Percentiles rank a stretch among this genome's conserved stretches.
These are phyloP conservation scores for Acanthurus lineatus DNA, from an alignment of 2,797 vertebrate genomes.

Conservation along the genomic window DNA sequence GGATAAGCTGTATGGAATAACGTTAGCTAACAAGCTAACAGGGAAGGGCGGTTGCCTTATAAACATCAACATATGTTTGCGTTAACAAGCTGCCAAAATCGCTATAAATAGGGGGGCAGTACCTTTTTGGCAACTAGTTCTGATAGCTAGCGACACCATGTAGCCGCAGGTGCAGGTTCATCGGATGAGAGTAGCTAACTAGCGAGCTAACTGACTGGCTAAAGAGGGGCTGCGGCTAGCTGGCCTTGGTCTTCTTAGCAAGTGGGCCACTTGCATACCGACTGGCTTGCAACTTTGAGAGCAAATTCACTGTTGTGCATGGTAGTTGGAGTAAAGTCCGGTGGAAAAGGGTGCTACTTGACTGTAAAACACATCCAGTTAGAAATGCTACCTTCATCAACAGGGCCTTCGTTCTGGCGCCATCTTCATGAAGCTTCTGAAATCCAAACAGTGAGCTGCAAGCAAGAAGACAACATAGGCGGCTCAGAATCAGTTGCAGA, in stretches of 20 bases:
- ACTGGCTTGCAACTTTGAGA: slow-evolving; percentile 21
- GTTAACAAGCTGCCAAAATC: neutral
- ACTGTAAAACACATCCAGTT: slow-evolving; percentile 41
- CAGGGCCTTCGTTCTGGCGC: slow-evolving; percentile 99
- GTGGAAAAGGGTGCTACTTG: neutral
- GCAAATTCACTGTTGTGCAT: slow-evolving; percentile 45
- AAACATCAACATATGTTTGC: slow-evolving; percentile 12
- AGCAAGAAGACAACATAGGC: slow-evolving; percentile 86
- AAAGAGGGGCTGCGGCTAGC: slow-evolving; percentile 77
- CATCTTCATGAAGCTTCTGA: slow-evolving; percentile 99
- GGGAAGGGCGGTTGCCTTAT: slow-evolving; percentile 45
- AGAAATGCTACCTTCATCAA: slow-evolving; percentile 91
- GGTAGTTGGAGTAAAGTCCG: neutral
- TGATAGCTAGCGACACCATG: slow-evolving; percentile 1
- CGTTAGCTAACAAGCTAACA: slow-evolving; percentile 35
- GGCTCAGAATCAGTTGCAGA: slow-evolving; percentile 82
- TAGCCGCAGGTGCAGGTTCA: slow-evolving; percentile 78
- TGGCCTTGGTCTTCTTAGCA: slow-evolving; percentile 71
- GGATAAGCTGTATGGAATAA: slow-evolving; percentile 20
- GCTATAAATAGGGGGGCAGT: too few relatives aligned
- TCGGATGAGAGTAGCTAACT: slow-evolving; percentile 67
- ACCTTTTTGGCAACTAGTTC: neutral
- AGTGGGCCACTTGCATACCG: slow-evolving; percentile 59
- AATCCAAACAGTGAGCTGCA: slow-evolving; percentile 97
- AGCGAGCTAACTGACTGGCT: slow-evolving; percentile 62